These are phyloP conservation scores for Eulemur albifrons DNA, from an alignment of 2,797 vertebrate genomes.

Conservation along the genomic window DNA sequence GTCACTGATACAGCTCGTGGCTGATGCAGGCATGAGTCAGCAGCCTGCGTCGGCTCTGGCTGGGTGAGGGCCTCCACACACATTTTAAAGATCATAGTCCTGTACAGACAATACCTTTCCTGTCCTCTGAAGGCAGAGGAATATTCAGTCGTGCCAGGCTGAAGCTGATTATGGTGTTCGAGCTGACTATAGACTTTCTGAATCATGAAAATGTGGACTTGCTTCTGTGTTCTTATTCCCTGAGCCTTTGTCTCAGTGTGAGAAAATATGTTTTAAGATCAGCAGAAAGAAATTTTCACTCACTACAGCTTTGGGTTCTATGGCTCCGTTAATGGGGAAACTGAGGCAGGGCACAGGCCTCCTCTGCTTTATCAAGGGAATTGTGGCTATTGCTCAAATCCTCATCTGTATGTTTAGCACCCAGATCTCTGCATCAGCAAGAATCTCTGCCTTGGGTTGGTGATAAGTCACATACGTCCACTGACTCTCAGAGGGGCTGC, in stretches of 20 bases:
- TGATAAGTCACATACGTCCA: neutral
- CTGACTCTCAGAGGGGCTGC: neutral
- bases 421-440: neutral
- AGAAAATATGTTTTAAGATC: neutral
- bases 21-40: neutral
- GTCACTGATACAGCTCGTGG: neutral
- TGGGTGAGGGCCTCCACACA: neutral
- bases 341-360: neutral
- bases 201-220: neutral
- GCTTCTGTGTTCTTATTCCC: slow-evolving; percentile 20
- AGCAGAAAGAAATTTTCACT: slow-evolving; percentile 10
- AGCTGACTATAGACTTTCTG: neutral
- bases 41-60: neutral
- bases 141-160: neutral
- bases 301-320: neutral
- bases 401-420: neutral
- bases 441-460: neutral
- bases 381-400: neutral
- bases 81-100: neutral
- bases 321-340: neutral
- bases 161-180: neutral
- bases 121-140: neutral
- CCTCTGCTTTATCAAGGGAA: neutral
- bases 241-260: neutral
- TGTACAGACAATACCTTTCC: neutral